Base-by-base conservation (phyloP, 2,113 vertebrate species). In the Erythrocebus patas region DNA sequence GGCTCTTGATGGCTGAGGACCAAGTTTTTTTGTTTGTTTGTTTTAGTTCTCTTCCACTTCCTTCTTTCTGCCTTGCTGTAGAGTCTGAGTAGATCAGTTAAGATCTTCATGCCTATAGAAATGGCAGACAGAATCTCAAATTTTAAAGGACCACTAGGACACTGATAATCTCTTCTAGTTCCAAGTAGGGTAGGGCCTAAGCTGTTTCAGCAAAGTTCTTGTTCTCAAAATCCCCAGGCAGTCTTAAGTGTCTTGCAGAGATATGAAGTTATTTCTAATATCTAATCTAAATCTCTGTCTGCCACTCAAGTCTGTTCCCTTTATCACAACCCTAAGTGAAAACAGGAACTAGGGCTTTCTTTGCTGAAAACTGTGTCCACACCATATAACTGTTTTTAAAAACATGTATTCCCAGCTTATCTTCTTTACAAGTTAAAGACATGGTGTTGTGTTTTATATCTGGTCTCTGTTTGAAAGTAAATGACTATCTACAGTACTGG, bases 341-440 rank as follows among this genome's bases (percentile, higher is more conserved):
- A 91, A 96, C 30, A 76, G 76, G 25, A 89, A 70, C 18, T 9
- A 78, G 45, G n/a, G 2, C 40, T 55, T 91, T 89, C 84, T 86
- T 93, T 87, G 59, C 83, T 94, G 50, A 96, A 94, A 95, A 87
- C 12, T n/a, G 22, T 64, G 57, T 82, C 94, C 11, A 92, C 18
- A 89, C 40, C 59, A 82, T 25, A 70, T 30, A 93, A 78, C 78
- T 92, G 3, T 75, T 95, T 82, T 89, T 89, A 73, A 6, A 76
- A 43, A 80, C 84, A 86, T 85, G 18, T 22, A 66, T 85, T 86
- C 43, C 35, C 80, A 83, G n/a, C 10, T 35, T 93, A 13, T 89
- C 78, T 73, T 78, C 80, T 91, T 70, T 57, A 85, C 48, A 75
- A 76, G 35, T 55, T 93, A 81, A 95, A 43, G 48, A 76, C 20